Evolutionary conservation across 1,140 invertebrate genomes (phyloP).

Genomic region (Ptiloglossa arizonensis): DNA sequence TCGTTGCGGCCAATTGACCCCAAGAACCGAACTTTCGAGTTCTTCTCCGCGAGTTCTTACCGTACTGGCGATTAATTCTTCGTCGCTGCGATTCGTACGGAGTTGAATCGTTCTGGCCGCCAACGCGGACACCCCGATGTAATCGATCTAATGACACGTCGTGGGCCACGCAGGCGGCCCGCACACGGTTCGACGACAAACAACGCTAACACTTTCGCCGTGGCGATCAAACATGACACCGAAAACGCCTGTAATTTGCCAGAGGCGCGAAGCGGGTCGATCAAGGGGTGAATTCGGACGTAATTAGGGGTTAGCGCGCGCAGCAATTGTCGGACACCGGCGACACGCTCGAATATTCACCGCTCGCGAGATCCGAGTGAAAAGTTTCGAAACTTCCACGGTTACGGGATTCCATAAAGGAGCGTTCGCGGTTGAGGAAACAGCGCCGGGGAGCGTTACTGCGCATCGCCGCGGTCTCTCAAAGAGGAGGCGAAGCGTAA

Average conservation of each 20-base stretch:
- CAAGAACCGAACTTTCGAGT: no score
- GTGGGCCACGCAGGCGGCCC: neutral
- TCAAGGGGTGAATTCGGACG: no score
- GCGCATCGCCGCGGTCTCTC: neutral
- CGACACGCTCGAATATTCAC: no score
- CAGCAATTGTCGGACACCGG: neutral
- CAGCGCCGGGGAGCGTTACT: neutral
- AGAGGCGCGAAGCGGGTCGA: constrained; percentile 16
- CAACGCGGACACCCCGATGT: neutral
- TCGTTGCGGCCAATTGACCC: no score
- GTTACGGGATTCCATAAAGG: neutral
- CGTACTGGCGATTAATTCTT: no score
- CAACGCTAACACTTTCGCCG: neutral
- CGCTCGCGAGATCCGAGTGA: neutral
- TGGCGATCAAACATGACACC: neutral
- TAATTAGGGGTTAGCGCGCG: no score
- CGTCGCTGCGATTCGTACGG: no score
- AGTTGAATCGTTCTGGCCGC: no score
- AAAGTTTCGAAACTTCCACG: neutral
- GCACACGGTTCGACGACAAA: neutral
- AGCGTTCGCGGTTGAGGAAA: neutral
- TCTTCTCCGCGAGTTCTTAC: no score
- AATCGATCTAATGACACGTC: constrained; percentile 28
- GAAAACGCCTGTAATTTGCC: constrained; percentile 33
- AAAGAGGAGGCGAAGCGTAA: constrained; percentile 15